Percentiles rank a stretch among this genome's conserved stretches.
phyloP scores from a whole-genome alignment of 1,140 invertebrate genomes.

The Drosophila cardini region DNA sequence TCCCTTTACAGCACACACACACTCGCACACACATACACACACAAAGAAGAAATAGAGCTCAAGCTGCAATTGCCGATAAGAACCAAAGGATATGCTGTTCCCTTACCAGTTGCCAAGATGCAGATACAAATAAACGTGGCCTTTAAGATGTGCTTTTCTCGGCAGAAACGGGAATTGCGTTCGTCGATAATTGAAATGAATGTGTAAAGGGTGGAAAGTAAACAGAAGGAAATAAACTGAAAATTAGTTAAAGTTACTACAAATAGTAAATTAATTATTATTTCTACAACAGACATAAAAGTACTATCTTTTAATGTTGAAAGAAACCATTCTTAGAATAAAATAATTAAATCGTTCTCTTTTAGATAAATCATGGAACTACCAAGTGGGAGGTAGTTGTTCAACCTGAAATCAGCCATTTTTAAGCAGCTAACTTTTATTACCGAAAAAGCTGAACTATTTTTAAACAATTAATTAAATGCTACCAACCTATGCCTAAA shows the following conservation, averaged over 20 bases:
- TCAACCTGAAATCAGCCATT: too few relatives aligned
- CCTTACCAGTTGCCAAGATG: slow-evolving; percentile 25
- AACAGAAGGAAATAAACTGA: background rate
- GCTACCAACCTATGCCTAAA: too few relatives aligned
- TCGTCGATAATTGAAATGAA: slow-evolving; percentile 54
- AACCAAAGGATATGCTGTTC: slow-evolving; percentile 45
- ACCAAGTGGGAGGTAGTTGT: too few relatives aligned
- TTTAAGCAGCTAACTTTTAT: too few relatives aligned
- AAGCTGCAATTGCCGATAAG: slow-evolving; percentile 50
- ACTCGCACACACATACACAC: slow-evolving; percentile 13
- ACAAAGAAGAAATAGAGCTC: slow-evolving; percentile 11
- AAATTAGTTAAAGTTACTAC: slow-evolving; percentile 11
- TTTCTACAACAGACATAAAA: background rate
- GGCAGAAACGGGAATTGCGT: background rate
- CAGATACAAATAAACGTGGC: slow-evolving; percentile 34
- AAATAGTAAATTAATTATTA: background rate
- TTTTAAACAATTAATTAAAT: too few relatives aligned
- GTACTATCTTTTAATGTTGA: background rate
- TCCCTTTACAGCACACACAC: slow-evolving; percentile 12
- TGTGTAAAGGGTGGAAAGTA: background rate
- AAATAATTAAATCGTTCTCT: too few relatives aligned
- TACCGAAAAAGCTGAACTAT: too few relatives aligned
- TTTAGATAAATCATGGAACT: too few relatives aligned
- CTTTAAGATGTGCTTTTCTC: slow-evolving; percentile 22
- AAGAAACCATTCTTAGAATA: too few relatives aligned